A percentile compares a stretch with the other conserved stretches of the same genome.
phyloP scores from a whole-genome alignment of 1,140 invertebrate species.

The Solenopsis fugax region DNA sequence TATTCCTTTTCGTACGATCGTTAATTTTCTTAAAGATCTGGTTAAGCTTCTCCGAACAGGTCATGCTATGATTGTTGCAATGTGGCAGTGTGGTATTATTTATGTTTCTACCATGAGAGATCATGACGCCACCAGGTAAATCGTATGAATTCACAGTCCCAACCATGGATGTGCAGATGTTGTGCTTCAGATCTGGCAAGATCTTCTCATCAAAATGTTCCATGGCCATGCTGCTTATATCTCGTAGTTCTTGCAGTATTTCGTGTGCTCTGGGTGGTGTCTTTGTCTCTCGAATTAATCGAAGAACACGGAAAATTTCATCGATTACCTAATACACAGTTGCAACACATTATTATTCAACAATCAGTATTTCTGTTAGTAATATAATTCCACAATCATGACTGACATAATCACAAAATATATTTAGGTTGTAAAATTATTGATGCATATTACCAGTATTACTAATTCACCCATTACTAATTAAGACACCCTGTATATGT shows the following conservation, averaged over 20 bases:
- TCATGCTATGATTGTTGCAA: constrained; percentile 69
- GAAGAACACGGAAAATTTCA: constrained; percentile 93
- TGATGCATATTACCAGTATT: no score
- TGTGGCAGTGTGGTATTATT: constrained; percentile 73
- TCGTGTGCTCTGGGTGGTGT: constrained; percentile 93
- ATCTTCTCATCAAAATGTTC: constrained; percentile 98
- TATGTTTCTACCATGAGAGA: constrained; percentile 74
- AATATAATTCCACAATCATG: no score
- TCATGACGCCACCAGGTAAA: constrained; percentile 82
- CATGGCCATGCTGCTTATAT: constrained; percentile 98
- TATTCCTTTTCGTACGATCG: constrained; percentile 82
- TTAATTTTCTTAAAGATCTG: constrained; percentile 84
- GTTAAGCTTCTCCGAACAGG: constrained; percentile 80
- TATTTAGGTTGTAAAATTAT: no score
- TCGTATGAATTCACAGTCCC: constrained; percentile 82
- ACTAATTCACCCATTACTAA: no score
- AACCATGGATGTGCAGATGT: constrained; percentile 81
- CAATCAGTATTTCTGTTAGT: neutral
- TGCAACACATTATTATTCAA: constrained; percentile 49
- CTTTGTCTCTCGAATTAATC: constrained; percentile 89
- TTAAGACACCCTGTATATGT: no score
- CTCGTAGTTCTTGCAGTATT: constrained; percentile 94
- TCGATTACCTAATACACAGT: constrained; percentile 92
- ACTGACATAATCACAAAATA: no score
- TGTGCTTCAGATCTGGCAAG: constrained; percentile 87